Percentiles rank a stretch among this genome's conserved stretches.
Evolutionary conservation across 2,888 invertebrate genomes (phyloP).

Genomic region (Catocala sponsa): DNA sequence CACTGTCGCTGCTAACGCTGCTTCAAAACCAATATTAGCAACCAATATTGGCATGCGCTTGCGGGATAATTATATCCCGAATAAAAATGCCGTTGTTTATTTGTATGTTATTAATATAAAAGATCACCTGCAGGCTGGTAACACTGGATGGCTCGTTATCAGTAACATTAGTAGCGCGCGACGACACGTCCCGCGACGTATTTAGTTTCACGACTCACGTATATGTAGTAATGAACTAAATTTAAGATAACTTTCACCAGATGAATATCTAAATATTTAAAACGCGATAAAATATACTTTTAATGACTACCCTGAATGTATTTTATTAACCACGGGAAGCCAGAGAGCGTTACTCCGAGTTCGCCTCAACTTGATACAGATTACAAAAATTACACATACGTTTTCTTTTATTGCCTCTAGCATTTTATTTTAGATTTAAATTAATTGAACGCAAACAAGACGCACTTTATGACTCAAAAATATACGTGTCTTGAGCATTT

Average conservation of each 20-base stretch:
- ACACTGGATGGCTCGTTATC: slow-evolving; percentile 31
- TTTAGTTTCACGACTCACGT: slow-evolving; percentile 72
- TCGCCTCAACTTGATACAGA: slow-evolving; percentile 71
- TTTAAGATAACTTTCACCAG: slow-evolving; percentile 83
- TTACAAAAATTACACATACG: slow-evolving; percentile 78
- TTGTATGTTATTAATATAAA: slow-evolving; percentile 1
- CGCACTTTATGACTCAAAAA: slow-evolving; percentile 69
- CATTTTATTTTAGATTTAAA: slow-evolving; percentile 77
- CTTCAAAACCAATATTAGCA: no score
- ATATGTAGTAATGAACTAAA: slow-evolving; percentile 76
- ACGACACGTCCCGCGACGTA: slow-evolving; percentile 54
- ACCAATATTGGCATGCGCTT: no score
- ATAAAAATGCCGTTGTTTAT: no score
- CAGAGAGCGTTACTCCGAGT: slow-evolving; percentile 55
- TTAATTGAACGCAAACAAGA: slow-evolving; percentile 84
- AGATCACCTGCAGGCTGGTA: slow-evolving; percentile 19
- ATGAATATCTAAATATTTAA: slow-evolving; percentile 86
- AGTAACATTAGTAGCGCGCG: slow-evolving; percentile 32
- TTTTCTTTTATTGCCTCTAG: slow-evolving; percentile 75
- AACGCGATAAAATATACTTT: slow-evolving; percentile 85
- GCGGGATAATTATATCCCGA: no score
- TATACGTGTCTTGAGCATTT: slow-evolving; percentile 64
- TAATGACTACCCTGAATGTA: slow-evolving; percentile 79
- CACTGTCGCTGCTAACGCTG: no score
- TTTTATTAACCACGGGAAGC: slow-evolving; percentile 78